A percentile compares a stretch with the other conserved stretches of the same genome.
Evolutionary conservation across 2,113 vertebrate species (phyloP).

Genomic region (Australoheros scitulus): DNA sequence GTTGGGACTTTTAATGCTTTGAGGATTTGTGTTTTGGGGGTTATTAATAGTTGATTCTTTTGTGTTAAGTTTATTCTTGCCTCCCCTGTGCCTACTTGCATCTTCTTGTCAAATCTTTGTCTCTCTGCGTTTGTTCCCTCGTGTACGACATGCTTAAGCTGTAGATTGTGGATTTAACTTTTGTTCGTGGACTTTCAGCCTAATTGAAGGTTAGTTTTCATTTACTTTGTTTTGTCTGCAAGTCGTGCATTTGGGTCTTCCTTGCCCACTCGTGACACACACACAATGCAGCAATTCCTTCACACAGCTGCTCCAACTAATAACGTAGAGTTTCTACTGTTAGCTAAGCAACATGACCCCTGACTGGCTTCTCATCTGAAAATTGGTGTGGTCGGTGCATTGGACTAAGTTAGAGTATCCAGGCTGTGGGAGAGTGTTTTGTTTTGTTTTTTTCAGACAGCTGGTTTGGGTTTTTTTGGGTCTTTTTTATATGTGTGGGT

Average conservation of each 20-base stretch:
- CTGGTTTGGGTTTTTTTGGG: not conserved
- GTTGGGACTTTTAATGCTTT: not conserved
- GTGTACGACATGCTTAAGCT: not conserved
- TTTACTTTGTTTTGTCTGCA: not conserved
- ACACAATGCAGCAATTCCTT: not conserved
- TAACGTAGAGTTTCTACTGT: not conserved
- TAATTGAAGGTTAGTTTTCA: not conserved
- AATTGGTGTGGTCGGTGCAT: not conserved
- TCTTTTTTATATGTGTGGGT: not conserved
- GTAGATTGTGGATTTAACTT: not conserved
- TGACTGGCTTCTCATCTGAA: not conserved
- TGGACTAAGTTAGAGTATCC: not conserved
- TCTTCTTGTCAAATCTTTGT: not conserved
- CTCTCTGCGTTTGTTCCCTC: not conserved
- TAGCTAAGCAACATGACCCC: not conserved
- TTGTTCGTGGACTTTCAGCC: not conserved
- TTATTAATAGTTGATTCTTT: not conserved
- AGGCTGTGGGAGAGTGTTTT: not conserved
- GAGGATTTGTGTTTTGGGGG: not conserved
- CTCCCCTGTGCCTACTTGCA: not conserved
- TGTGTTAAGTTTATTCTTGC: not conserved
- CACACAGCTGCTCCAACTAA: not conserved
- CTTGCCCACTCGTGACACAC: conserved; percentile 1
- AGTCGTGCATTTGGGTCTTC: not conserved
- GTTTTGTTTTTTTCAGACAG: not conserved